Evolutionary conservation across 2,113 vertebrate genomes (phyloP), one percentile per base, ranked within the genome.

Genomic region (Xenopus borealis): DNA sequence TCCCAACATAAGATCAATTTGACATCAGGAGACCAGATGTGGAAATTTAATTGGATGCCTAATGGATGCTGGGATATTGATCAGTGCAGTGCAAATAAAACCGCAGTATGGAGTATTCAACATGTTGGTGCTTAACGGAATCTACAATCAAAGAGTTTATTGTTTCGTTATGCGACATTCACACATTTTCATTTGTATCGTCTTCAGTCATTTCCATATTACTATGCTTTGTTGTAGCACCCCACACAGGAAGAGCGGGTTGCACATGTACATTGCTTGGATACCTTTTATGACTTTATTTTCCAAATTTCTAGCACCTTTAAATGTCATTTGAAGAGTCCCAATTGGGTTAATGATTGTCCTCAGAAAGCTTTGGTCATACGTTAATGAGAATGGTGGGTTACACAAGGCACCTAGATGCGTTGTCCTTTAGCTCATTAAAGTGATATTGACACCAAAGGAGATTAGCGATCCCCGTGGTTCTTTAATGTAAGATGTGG

Each of bases 211-310:
- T 75, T 69, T 58, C 58, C 44, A 20, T 30, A 59, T 64, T 76
- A 46, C 73, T 17, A 47, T 45, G 23, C 19, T 61, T 64, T 64
- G 67, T 50, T 77, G 46, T 77, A 63, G 47, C 58, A 55, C 23
- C 55, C 61, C 30, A 64, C 62, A 30, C 69, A 62, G 73, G 57
- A 75, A 70, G 55, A 63, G 30, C 3, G 44, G 67, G 8, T 46
- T 77, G 58, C 46, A 62, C 74, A 76, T 66, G 30, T 76, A 69
- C 69, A 70, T 69, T 63, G 55, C 17, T 58, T 59, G 61, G 70
- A 70, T 67, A 62, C 65, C 13, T 61, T 16, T 68, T 61, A 33
- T 52, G 47, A 50, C 47, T 55, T 55, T n/a, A 55, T 55, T 55
- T n/a, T 55, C 7, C 53, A 50, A 50, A 50, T 16, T n/a, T 55